phyloP scores from a whole-genome alignment of 2,888 invertebrate genomes.

The Carterocephalus palaemon region DNA sequence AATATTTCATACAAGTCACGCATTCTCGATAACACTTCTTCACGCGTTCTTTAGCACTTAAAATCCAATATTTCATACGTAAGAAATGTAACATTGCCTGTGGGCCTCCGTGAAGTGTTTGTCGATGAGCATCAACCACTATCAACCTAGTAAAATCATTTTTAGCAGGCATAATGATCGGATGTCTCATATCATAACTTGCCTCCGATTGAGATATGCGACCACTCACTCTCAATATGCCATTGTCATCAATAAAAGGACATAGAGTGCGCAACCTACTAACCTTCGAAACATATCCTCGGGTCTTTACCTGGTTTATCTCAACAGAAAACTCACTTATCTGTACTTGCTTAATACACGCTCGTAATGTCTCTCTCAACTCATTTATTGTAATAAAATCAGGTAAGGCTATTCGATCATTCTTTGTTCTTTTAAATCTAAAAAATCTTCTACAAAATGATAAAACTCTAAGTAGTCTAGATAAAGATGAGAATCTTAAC shows the following conservation, averaged over 20 bases:
- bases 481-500: conserved; percentile 22
- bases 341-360: conserved; percentile 24
- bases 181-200: conserved; percentile 29
- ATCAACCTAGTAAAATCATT: conserved; percentile 26
- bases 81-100: conserved; percentile 32
- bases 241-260: conserved; percentile 30
- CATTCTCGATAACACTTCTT: conserved; percentile 25
- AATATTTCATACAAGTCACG: conserved; percentile 26
- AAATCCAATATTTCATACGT: conserved; percentile 32
- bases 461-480: conserved; percentile 22
- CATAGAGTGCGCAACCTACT: conserved; percentile 20
- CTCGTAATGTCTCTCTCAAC: conserved; percentile 14
- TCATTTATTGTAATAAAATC: conserved; percentile 18
- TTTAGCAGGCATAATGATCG: conserved; percentile 31
- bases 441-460: conserved; percentile 28
- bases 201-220: conserved; percentile 28
- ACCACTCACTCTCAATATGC: conserved; percentile 33
- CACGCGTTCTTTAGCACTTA: conserved; percentile 19
- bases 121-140: conserved; percentile 27
- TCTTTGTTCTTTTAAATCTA: conserved; percentile 2
- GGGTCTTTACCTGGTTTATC: background rate
- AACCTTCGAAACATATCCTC: conserved; percentile 5
- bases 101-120: conserved; percentile 35
- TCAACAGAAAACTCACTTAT: background rate
- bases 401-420: conserved; percentile 2